phyloP scores from a whole-genome alignment of 2,113 vertebrate genomes.

The Salvator merianae region DNA sequence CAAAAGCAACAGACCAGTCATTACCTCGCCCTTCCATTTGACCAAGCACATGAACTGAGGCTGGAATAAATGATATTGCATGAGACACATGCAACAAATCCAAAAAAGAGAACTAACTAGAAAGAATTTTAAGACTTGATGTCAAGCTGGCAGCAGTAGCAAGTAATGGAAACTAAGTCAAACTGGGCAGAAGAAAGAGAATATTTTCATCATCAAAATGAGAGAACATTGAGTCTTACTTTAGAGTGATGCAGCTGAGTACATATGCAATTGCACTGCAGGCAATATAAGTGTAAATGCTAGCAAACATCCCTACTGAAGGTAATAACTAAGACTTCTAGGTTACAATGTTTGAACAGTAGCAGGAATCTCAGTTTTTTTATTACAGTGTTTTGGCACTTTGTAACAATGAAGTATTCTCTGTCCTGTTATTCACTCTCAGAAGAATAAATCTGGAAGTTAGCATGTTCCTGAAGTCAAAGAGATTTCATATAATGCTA shows the following conservation, averaged over 20 bases:
- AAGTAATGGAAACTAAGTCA: background rate
- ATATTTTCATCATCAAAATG: background rate
- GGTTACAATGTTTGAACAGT: conserved; percentile 25
- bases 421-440: conserved; percentile 24
- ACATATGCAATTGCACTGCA: background rate
- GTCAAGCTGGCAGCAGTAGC: no score
- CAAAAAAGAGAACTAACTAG: background rate
- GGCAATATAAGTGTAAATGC: background rate
- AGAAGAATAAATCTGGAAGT: conserved; percentile 40
- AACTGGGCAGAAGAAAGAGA: background rate
- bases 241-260: background rate
- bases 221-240: background rate
- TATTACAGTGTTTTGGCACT: conserved; percentile 20
- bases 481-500: conserved; percentile 13
- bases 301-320: background rate
- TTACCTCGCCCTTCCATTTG: no score
- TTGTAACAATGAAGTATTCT: conserved; percentile 41
- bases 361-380: conserved; percentile 8
- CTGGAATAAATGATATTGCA: no score
- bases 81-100: background rate
- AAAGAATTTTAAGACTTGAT: background rate
- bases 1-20: no score
- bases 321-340: background rate
- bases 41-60: no score
- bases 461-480: conserved; percentile 17